These are phyloP conservation scores for Drosophila rufa DNA, from an alignment of 1,140 invertebrate genomes.

Conservation along the genomic window DNA sequence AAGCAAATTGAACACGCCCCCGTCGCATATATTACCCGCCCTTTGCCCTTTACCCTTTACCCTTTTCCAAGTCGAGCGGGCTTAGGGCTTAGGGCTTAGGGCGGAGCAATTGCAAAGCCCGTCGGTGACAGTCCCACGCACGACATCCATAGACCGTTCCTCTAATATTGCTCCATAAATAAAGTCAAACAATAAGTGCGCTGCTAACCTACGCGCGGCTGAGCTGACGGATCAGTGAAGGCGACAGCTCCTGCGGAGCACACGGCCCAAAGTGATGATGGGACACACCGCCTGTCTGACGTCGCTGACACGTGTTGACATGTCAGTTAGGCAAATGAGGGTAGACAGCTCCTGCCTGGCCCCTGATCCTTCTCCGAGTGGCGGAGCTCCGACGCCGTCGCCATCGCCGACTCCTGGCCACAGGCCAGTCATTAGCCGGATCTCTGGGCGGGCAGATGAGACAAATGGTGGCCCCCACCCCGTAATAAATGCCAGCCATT, in stretches of 20 bases:
- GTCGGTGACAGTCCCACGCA: slow-evolving; percentile 24
- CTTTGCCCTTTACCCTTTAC: slow-evolving; percentile 48
- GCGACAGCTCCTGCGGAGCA: slow-evolving; percentile 55
- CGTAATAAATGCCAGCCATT: slow-evolving; percentile 66
- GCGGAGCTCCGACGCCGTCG: background rate
- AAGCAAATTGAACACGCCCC: slow-evolving; percentile 71
- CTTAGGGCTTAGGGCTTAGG: no score
- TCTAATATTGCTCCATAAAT: slow-evolving; percentile 69
- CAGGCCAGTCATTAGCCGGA: slow-evolving; percentile 63
- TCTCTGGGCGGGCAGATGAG: slow-evolving; percentile 12
- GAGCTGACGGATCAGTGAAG: slow-evolving; percentile 62
- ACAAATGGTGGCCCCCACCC: slow-evolving; percentile 49
- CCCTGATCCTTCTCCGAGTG: background rate
- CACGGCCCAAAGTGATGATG: slow-evolving; percentile 50
- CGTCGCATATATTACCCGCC: slow-evolving; percentile 38
- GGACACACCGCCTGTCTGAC: slow-evolving; percentile 33
- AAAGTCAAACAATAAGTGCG: slow-evolving; percentile 67
- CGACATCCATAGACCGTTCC: slow-evolving; percentile 42
- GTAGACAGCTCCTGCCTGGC: slow-evolving; percentile 57
- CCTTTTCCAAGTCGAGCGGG: no score
- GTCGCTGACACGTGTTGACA: slow-evolving; percentile 68
- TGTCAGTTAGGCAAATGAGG: slow-evolving; percentile 79
- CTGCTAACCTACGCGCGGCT: slow-evolving; percentile 46
- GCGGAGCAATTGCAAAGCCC: slow-evolving; percentile 45
- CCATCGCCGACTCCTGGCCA: slow-evolving; percentile 14